Conservation (phyloP, 2,797 vertebrate genomes). For the Psittacula derbiana region DNA sequence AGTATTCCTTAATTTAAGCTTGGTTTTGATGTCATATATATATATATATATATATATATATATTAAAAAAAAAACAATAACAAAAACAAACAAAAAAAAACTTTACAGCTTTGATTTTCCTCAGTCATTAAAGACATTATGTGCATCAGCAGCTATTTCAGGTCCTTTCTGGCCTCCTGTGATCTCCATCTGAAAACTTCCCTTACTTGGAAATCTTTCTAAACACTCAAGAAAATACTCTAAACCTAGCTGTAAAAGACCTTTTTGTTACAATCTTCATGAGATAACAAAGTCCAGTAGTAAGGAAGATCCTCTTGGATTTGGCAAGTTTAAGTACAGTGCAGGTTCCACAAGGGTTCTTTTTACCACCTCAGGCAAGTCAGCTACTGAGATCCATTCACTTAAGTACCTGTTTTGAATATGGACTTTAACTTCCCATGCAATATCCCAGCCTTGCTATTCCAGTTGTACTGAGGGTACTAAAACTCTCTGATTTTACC, state of each 20-base stretch:
- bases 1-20: neutral
- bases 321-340: neutral
- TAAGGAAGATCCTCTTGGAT: neutral
- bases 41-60: neutral
- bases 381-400: neutral
- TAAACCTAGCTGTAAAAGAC: neutral
- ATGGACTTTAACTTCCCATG: neutral
- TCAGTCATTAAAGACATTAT: neutral
- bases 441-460: neutral
- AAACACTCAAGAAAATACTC: neutral
- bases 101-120: neutral
- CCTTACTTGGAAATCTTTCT: neutral
- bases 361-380: neutral
- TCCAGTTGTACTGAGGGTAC: neutral
- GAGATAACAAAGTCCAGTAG: neutral
- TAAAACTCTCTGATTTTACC: neutral
- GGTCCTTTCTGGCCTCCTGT: neutral
- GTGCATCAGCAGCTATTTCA: neutral
- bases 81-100: too few species aligned
- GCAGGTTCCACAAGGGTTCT: neutral
- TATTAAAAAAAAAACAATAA: neutral
- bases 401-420: neutral
- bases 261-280: neutral
- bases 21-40: neutral
- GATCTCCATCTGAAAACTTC: neutral